Evolutionary conservation across 2,797 vertebrate genomes (phyloP), one percentile per base, ranked within the genome.

Genomic region (Ptychadena robeensis): DNA sequence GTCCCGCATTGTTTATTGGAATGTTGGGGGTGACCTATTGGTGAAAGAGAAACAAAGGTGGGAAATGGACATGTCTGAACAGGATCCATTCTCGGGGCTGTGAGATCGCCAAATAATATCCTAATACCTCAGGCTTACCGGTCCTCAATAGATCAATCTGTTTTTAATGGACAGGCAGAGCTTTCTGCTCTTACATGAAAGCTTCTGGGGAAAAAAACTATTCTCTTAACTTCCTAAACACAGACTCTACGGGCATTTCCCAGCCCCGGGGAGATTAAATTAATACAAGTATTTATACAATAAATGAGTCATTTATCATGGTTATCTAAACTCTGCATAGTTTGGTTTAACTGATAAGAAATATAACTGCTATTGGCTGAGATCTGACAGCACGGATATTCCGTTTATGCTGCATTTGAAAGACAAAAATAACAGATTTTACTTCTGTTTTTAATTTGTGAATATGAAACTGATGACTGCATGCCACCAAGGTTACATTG

Each of bases 241-340:
- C 40, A 28, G 11, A 67, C 40, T 66, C 53, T 10, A 48, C 59
- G 32, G 48, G 63, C 70, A 75, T 84, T 80, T 37, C 70, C 15
- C 4, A 64, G 35, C 28, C 65, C 38, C 12, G n/a, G 14, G 28
- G 64, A 69, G 77, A 80, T 80, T 75, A 74, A 84, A 84, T 80
- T 59, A 80, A 75, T 80, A 31, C 76, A 84, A 78, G 73, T 79
- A 78, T 48, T 79, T 69, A 74, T 74, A 80, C 65, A 75, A 72
- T 75, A 73, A 84, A 63, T 65, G 71, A 80, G 30, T 61, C 65
- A 75, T 74, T 73, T 84, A 32, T 80, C 71, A 80, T 48, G 28
- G n/a, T 80, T 81, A 76, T 85, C 35, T 81, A 85, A 85, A 80
- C 78, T 71, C 53, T 85, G 37, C 83, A 81, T 81, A 78, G 27